phyloP scores from a whole-genome alignment of 2,113 vertebrate species.

The Proterorhinus semilunaris region DNA sequence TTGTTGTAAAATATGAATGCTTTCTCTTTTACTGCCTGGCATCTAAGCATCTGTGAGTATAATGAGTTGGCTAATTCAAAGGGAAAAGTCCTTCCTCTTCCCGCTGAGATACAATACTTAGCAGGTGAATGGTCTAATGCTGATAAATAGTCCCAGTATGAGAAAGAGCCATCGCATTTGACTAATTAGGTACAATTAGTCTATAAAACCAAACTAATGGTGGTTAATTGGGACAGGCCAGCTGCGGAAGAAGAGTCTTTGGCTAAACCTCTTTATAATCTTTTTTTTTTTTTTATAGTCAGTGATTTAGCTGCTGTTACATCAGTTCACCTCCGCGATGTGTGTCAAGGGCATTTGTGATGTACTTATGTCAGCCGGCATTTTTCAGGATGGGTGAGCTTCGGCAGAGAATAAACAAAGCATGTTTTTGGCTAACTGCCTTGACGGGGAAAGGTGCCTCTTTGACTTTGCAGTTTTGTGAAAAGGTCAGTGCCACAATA shows the following conservation, averaged over 20 bases:
- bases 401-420: conserved; percentile 32
- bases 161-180: conserved; percentile 42
- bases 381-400: conserved; percentile 26
- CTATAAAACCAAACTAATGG: conserved; percentile 56
- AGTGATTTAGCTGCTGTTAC: neutral
- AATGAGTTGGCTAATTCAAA: conserved; percentile 16
- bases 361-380: conserved; percentile 2
- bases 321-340: neutral
- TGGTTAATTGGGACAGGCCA: conserved; percentile 44
- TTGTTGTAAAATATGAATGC: conserved; percentile 38
- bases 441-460: conserved; percentile 14
- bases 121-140: conserved; percentile 31
- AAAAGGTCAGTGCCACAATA: conserved; percentile 47
- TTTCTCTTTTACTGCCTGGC: conserved; percentile 23
- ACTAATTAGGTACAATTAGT: conserved; percentile 59
- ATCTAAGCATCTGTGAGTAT: conserved; percentile 14
- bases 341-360: conserved; percentile 21
- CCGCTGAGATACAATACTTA: conserved; percentile 2
- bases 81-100: neutral
- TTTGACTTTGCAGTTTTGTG: conserved; percentile 36
- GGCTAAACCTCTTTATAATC: conserved; percentile 15
- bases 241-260: conserved; percentile 36
- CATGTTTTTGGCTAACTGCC: conserved; percentile 7
- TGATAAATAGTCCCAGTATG: conserved; percentile 36
- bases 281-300: neutral